These are phyloP conservation scores for Micropoecilia bifurca DNA, from an alignment of 2,797 vertebrate genomes.

Conservation along the genomic window DNA sequence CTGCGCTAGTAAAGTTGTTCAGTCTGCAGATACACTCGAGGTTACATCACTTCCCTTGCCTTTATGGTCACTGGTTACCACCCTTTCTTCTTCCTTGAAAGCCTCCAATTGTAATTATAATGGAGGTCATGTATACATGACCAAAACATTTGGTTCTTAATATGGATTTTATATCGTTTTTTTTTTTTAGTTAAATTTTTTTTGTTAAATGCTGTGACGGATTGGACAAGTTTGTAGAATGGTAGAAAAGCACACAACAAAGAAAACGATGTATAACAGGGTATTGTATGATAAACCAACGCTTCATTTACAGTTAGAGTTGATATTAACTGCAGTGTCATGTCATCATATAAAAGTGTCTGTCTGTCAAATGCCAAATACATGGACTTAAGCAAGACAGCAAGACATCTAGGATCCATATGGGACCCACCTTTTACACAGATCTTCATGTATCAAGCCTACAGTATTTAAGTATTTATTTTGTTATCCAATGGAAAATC, in stretches of 20 bases:
- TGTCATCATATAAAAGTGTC: not conserved
- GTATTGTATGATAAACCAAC: not conserved
- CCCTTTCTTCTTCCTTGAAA: not conserved
- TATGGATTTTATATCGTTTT: not conserved
- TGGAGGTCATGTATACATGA: not conserved
- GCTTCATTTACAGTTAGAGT: not conserved
- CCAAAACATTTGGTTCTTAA: not conserved
- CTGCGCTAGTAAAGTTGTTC: slow-evolving; percentile 37
- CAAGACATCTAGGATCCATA: not conserved
- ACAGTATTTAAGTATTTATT: not conserved
- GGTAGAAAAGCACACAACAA: not conserved
- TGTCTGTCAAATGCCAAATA: not conserved
- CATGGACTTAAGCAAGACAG: not conserved
- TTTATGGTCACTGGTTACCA: not conserved
- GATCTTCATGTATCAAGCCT: not conserved
- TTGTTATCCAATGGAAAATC: not conserved
- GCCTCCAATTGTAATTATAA: not conserved
- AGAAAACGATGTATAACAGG: not conserved
- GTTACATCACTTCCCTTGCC: slow-evolving; percentile 27
- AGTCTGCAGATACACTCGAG: slow-evolving; percentile 25
- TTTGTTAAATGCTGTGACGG: not conserved
- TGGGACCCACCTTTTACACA: not conserved
- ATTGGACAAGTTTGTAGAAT: not conserved
- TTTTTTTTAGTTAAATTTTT: not conserved
- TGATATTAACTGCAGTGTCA: not conserved